These are phyloP conservation scores for Rhea pennata DNA, from an alignment of 2,113 vertebrate species.

Conservation along the genomic window DNA sequence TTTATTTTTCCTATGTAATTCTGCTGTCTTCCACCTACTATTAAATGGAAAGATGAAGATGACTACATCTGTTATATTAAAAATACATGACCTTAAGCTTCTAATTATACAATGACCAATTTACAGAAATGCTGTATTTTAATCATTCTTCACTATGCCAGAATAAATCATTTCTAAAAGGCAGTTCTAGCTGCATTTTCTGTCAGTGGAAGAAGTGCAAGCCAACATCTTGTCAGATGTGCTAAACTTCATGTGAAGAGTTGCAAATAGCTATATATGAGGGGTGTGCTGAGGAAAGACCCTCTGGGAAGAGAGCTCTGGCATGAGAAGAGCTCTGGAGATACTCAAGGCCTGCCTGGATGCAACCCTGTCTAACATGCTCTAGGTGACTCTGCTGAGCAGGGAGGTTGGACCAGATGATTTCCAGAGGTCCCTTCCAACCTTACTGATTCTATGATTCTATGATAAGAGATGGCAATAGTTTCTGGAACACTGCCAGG, in stretches of 20 bases:
- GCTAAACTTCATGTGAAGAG: background rate
- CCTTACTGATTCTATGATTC: no score
- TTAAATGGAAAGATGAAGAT: background rate
- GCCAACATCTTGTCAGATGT: constrained; percentile 11
- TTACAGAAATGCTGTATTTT: constrained; percentile 29
- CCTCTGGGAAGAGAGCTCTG: background rate
- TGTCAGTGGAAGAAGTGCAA: constrained; percentile 18
- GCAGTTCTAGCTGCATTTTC: background rate
- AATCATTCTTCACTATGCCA: constrained; percentile 42
- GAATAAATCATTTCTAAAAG: background rate
- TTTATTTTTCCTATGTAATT: background rate
- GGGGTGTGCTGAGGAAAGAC: background rate
- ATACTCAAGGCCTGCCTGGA: no score
- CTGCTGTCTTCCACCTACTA: background rate
- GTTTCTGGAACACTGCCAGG: background rate
- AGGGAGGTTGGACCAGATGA: no score
- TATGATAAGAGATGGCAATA: background rate
- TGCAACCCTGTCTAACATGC: no score
- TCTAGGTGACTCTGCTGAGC: no score
- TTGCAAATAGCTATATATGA: background rate
- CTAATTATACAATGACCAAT: constrained; percentile 31
- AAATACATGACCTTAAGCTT: constrained; percentile 21
- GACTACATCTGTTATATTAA: constrained; percentile 6
- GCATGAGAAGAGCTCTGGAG: background rate
- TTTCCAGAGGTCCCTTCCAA: no score